Evolutionary conservation across 2,113 vertebrate genomes (phyloP), one percentile per base, ranked within the genome.

Genomic region (Petroica traversi): DNA sequence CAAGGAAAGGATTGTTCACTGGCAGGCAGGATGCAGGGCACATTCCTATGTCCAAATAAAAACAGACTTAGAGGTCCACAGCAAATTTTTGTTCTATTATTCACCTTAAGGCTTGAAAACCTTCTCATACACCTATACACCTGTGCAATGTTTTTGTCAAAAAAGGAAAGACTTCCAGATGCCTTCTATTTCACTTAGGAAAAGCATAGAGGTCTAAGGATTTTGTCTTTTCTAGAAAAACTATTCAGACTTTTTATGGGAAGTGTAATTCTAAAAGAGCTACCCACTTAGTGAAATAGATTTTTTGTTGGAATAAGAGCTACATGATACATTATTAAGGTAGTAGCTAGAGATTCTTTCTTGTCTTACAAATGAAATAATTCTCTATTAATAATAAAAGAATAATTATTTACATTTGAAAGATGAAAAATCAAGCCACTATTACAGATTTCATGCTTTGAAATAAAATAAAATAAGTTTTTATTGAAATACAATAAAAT

Each of bases 11-110:
- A 45, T n/a, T 76, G 41, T 55, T 61, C 74, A 73, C 7, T 48
- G 34, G 48, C 12, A 85, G 59, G 45, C 28, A 92, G 68, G 69
- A 87, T 95, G 48, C 57, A 75, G 31, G 40, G 25, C 57, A 86
- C 79, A 90, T 94, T 88, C 79, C 31, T 88, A 16, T 2, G 1
- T 51, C 38, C 79, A 83, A 94, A 91, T 88, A 80, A 94, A 97
- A 95, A 36, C 8, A 43, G 23, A 80, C 46, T 90, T 80, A 57
- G 0, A 88, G 38, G 51, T 74, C 19, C 46, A 67, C 34, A 74
- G 72, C 48, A 83, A 2, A 8, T 76, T 86, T 94, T 91, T 87
- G 5, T 63, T 64, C 45, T 36, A 29, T 62, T 89, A 58, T 76
- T 89, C 33, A 85, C 14, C 29, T 61, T 51, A 54, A 26, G 59